Evolutionary conservation across 1,140 invertebrate species (phyloP), one percentile per base, ranked within the genome.

Genomic region (Teleogryllus occipitalis): DNA sequence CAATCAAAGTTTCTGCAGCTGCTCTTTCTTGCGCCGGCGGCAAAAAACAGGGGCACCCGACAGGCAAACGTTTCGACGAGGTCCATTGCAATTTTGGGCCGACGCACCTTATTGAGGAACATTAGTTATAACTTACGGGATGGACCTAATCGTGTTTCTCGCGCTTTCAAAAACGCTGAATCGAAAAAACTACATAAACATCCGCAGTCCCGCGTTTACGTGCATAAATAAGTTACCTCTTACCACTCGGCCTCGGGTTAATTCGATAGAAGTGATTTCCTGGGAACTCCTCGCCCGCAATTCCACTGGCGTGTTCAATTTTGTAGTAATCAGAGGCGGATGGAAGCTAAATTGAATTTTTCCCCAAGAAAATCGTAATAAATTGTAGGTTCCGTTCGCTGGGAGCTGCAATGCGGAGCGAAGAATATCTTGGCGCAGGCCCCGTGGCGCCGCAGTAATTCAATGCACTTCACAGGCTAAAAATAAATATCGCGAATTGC

Each of bases 281-380:
- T 65, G 54, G 18, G 54, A 65, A 65, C 54, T 14, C 54, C 18
- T 7, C 27, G 27, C 54, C 54, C 54, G 54, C 54, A 65, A 65
- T 65, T 65, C 7, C 54, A 65, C 54, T 3, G 54, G 54, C 54
- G 54, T 65, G 54, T 65, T 65, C 54, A 65, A 65, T 65, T 65
- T 65, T 65, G 54, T 18, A 65, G 54, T 65, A 65, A 65, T 65
- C 54, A 65, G 54, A 65, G 54, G 10, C 54, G 54, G 54, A 65
- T 65, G 54, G 54, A 65, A 65, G 54, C 54, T 65, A 65, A 65
- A 65, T 65, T 65, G 54, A 65, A 65, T 65, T 65, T 65, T 65
- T 65, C 10, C 27, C 27, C 10, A 65, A 65, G 54, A 65, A 65
- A 65, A 65, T 65, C 54, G 54, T 65, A 65, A 65, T 65, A 65